Conservation (phyloP, 1,140 invertebrate species). For the Drosophila trapezifrons region DNA sequence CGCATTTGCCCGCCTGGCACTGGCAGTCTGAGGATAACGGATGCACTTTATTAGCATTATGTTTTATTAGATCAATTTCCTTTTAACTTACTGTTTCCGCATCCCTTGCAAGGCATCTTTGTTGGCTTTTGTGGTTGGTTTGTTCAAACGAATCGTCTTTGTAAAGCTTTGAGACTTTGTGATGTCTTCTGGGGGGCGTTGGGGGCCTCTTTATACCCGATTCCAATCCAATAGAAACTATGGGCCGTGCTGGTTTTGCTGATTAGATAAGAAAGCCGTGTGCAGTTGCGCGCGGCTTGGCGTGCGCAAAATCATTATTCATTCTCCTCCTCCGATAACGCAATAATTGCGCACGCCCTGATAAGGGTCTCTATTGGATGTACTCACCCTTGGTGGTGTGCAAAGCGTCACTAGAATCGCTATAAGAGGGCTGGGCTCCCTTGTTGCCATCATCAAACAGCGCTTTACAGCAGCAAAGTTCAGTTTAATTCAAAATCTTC, state of each 20-base stretch:
- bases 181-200: background rate
- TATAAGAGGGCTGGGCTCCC: conserved; percentile 46
- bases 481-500: background rate
- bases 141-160: background rate
- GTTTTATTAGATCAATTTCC: background rate
- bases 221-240: background rate
- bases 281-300: conserved; percentile 43
- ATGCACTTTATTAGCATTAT: conserved; percentile 7
- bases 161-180: conserved; percentile 21
- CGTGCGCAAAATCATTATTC: conserved; percentile 47
- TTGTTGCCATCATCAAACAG: conserved; percentile 18
- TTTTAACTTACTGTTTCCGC: conserved; percentile 66
- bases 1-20: conserved; percentile 67
- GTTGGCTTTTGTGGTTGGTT: background rate
- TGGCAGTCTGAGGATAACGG: conserved; percentile 52
- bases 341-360: conserved; percentile 44
- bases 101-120: conserved; percentile 75
- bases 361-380: too few relatives aligned
- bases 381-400: conserved; percentile 29
- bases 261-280: conserved; percentile 66
- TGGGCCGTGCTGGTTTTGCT: conserved; percentile 16
- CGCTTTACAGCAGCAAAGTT: conserved; percentile 3
- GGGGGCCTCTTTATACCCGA: conserved; percentile 43
- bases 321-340: conserved; percentile 7
- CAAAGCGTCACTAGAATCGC: conserved; percentile 26